Percentiles rank a stretch among this genome's conserved stretches.
phyloP scores from a whole-genome alignment of 2,797 vertebrate genomes.

The Enteromius trimaculatus region DNA sequence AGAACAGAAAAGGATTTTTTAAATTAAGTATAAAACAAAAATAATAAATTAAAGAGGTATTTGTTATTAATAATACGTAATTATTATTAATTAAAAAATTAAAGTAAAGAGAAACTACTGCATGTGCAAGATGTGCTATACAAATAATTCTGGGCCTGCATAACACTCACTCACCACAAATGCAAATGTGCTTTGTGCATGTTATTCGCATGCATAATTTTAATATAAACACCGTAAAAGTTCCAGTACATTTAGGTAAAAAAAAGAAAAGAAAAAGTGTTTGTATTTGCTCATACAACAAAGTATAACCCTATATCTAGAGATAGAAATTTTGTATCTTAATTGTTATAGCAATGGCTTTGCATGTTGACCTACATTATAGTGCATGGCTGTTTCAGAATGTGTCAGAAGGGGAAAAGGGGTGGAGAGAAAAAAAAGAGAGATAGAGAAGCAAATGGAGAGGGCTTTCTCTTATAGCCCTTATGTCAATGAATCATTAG shows the following conservation, averaged over 20 bases:
- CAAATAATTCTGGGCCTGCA: not conserved
- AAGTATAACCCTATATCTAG: not conserved
- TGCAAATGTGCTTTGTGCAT: not conserved
- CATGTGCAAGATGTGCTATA: not conserved
- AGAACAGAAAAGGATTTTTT: not conserved
- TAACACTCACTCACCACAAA: not conserved
- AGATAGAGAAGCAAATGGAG: constrained; percentile 5
- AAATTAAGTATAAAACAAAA: not conserved
- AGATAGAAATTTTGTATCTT: too few relatives aligned
- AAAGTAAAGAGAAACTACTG: not conserved
- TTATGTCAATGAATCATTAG: constrained; percentile 57
- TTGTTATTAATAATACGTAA: not conserved
- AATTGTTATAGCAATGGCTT: not conserved
- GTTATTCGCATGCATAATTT: not conserved
- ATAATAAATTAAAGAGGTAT: not conserved
- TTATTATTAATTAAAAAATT: not conserved
- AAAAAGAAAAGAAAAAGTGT: too few relatives aligned
- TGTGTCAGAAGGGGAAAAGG: not conserved
- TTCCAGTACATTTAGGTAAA: not conserved
- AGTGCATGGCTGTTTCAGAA: constrained; percentile 8
- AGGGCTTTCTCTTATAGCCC: constrained; percentile 12
- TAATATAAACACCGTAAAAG: not conserved
- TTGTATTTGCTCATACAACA: too few relatives aligned
- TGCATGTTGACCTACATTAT: constrained; percentile 5
- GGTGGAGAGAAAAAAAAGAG: not conserved